Conservation (phyloP, 2,888 invertebrate genomes). For the Octonoba sinensis region DNA sequence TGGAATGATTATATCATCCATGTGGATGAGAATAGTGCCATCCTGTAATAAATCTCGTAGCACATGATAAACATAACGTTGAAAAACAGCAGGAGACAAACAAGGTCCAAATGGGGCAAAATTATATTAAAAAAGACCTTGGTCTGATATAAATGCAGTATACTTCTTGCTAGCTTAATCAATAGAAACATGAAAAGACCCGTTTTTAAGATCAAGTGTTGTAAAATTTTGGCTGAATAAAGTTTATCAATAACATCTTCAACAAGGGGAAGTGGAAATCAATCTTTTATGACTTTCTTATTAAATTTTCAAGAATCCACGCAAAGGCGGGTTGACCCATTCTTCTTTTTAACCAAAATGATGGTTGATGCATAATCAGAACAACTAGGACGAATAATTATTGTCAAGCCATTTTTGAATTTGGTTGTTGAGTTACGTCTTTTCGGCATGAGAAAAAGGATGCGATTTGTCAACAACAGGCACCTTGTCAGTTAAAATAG, state of each 20-base stretch:
- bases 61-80: too few species aligned
- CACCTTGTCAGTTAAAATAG: background rate
- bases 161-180: background rate
- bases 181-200: conserved; percentile 22
- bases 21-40: too few species aligned
- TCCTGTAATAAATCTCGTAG: too few species aligned
- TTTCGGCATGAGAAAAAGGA: background rate
- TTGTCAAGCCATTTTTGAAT: background rate
- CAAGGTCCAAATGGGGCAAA: too few species aligned
- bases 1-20: too few species aligned
- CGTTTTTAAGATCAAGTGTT: conserved; percentile 30
- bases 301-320: conserved; percentile 22
- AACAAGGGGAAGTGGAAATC: conserved; percentile 7
- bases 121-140: too few species aligned
- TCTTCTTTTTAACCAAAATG: conserved; percentile 31
- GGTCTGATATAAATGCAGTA: too few species aligned
- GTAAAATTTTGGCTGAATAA: conserved; percentile 7
- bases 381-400: too few species aligned
- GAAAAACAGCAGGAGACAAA: too few species aligned
- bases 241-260: conserved; percentile 27
- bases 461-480: too few species aligned
- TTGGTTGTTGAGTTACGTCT: background rate
- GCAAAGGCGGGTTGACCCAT: conserved; percentile 8
- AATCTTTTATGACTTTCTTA: conserved; percentile 15
- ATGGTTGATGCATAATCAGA: too few species aligned